Percentiles rank a stretch among this genome's conserved stretches.
Conservation (phyloP, 2,797 vertebrate species). For the Lepilemur ruficaudatus region DNA sequence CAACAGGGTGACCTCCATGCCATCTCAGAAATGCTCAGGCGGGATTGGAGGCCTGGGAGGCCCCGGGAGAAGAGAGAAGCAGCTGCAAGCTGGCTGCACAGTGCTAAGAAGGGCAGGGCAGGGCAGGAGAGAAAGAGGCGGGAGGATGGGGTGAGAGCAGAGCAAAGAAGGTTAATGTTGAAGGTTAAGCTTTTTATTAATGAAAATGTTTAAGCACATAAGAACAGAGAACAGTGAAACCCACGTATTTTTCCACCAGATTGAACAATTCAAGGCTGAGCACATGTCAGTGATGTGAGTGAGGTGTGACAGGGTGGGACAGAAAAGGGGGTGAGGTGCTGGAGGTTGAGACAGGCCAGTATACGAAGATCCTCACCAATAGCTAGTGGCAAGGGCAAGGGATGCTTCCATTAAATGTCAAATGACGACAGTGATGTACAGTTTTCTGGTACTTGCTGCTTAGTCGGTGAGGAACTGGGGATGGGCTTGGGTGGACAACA, state of each 20-base stretch:
- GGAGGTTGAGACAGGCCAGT: background rate
- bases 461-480: background rate
- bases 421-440: background rate
- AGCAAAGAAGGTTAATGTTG: background rate
- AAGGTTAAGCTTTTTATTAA: background rate
- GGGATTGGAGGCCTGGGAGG: background rate
- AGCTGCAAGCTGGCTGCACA: background rate
- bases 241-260: background rate
- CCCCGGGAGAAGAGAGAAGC: background rate
- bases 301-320: background rate
- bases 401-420: background rate
- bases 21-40: background rate
- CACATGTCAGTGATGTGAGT: background rate
- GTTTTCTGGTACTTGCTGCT: slow-evolving; percentile 22
- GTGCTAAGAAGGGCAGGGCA: background rate
- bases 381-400: background rate
- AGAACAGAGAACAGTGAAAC: background rate
- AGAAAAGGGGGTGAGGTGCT: background rate
- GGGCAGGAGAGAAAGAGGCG: background rate
- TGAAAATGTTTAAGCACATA: background rate
- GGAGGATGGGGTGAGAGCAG: background rate
- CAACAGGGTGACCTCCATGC: background rate
- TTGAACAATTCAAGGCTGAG: background rate
- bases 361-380: background rate
- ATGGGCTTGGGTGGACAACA: background rate